Evolutionary conservation across 2,113 vertebrate genomes (phyloP), one percentile per base, ranked within the genome.

Genomic region (Platysteira castanea): DNA sequence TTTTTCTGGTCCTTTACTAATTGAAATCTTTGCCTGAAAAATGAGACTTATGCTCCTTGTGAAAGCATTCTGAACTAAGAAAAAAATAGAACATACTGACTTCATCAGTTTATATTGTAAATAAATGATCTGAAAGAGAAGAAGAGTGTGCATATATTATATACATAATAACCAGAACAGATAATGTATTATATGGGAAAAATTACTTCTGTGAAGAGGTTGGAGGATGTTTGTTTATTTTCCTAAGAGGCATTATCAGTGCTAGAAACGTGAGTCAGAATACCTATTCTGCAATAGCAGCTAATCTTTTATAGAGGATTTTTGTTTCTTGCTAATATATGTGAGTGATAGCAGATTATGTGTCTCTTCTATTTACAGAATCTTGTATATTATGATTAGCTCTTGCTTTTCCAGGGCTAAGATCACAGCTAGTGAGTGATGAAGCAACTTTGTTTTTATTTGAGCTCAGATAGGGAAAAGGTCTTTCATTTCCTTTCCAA

Each of bases 401-500:
- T 53, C 81, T 92, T 77, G 33, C 24, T 86, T 92, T 85, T 91
- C 63, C 21, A 69, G 57, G 53, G n/a, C 18, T 87, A 46, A 89
- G 44, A 74, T 64, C 46, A 80, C 22, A 78, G 73, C 46, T 85
- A 83, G 35, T 30, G 80, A 83, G 46, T 82, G 52, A 80, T 83
- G 73, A 70, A 80, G 33, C 30, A 95, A 22, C 16, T 64, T 77
- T 90, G 60, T 46, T 85, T 87, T 88, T 67, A 56, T 75, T 81
- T 22, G 84, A 87, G 26, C 60, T 75, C 77, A 87, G 47, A 24
- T 3, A 18, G 35, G 46, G 44, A 68, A 94, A 94, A 95, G 64
- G 52, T 93, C 80, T 84, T 94, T 89, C 20, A 82, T 81, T 91
- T 89, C 78, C 74, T 86, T 93, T 93, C 50, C 59, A 95, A 24